Evolutionary conservation across 2,888 invertebrate species (phyloP).

Genomic region (Torymus auratus): DNA sequence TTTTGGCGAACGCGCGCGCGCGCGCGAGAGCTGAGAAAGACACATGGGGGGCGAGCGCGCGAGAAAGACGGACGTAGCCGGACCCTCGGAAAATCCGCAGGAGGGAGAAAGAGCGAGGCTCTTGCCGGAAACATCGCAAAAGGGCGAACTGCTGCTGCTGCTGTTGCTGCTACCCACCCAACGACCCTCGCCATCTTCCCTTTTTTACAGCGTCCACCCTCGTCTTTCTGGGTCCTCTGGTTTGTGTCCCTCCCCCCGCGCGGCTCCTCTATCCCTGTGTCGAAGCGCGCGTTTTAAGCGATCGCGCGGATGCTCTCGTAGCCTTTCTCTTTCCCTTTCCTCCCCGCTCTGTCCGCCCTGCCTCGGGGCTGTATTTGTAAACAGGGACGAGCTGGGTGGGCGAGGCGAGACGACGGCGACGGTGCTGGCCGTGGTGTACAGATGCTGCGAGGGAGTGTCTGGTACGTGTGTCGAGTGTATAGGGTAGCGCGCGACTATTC

Average conservation of each 20-base stretch:
- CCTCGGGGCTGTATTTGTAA: slow-evolving; percentile 34
- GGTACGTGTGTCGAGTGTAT: neutral
- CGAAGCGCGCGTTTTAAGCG: slow-evolving; percentile 12
- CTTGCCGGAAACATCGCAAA: slow-evolving; percentile 50
- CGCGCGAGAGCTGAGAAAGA: slow-evolving; percentile 51
- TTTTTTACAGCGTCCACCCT: neutral
- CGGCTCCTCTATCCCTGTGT: neutral
- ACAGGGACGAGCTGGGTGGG: slow-evolving; percentile 15
- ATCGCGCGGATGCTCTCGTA: neutral
- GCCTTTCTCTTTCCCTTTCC: too few relatives aligned
- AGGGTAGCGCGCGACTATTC: neutral
- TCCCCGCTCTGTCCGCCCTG: neutral
- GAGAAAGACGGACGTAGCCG: slow-evolving; percentile 5
- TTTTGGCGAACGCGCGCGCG: slow-evolving; percentile 72
- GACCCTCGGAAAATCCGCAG: slow-evolving; percentile 29
- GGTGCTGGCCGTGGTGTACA: too few relatives aligned
- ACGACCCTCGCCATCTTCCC: slow-evolving; percentile 45
- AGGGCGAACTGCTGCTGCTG: neutral
- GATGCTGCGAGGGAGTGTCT: neutral
- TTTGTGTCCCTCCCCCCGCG: neutral
- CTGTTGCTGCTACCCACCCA: slow-evolving; percentile 3
- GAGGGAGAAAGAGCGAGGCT: slow-evolving; percentile 18
- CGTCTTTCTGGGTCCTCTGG: too few relatives aligned
- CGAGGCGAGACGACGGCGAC: too few relatives aligned
- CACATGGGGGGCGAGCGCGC: slow-evolving; percentile 36